Evolutionary conservation across 2,797 vertebrate genomes (phyloP).

Genomic region (Thunnus albacares): DNA sequence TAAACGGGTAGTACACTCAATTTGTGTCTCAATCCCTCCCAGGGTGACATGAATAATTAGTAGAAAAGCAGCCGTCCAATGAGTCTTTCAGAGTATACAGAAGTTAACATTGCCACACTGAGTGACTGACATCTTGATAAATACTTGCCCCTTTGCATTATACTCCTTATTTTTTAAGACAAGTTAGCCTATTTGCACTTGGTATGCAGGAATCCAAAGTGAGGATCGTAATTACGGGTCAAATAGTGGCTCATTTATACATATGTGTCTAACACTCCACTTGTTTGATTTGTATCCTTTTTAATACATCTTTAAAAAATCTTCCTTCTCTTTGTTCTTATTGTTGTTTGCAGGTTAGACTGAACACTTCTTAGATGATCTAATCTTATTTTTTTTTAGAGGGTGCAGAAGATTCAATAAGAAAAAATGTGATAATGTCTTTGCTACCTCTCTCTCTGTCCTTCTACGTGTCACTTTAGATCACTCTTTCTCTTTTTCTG

Average conservation of each 20-base stretch:
- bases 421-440: not conserved
- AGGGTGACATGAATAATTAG: conserved; percentile 85
- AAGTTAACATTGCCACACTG: conserved; percentile 36
- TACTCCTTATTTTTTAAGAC: not conserved
- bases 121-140: conserved; percentile 40
- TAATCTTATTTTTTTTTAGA: conserved; percentile 7
- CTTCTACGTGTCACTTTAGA: conserved; percentile 48
- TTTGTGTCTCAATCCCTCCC: conserved; percentile 83
- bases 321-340: not conserved
- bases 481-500: conserved; percentile 33
- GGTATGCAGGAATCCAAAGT: not conserved
- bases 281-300: not conserved
- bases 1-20: conserved; percentile 84
- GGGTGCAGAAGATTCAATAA: not conserved
- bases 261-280: not conserved
- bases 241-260: not conserved
- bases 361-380: not conserved
- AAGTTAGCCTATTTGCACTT: not conserved
- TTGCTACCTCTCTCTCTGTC: not conserved
- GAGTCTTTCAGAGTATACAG: conserved; percentile 22
- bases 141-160: not conserved
- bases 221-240: not conserved
- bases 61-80: conserved; percentile 45
- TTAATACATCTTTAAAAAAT: not conserved
- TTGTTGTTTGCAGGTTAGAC: conserved; percentile 7